Conservation (phyloP, 2,113 vertebrate genomes). For the Microtus oregoni region DNA sequence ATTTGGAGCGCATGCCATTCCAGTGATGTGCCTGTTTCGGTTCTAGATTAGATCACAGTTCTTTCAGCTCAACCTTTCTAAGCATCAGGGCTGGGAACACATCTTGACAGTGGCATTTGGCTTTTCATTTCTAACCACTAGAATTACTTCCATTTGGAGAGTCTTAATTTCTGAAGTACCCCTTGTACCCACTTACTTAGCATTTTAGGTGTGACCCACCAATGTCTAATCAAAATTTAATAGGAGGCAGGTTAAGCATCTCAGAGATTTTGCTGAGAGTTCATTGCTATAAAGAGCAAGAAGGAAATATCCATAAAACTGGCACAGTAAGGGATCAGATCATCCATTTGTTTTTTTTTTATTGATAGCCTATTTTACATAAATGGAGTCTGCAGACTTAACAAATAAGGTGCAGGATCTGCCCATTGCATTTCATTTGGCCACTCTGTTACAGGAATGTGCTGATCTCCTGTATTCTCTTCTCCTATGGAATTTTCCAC, state of each 20-base stretch:
- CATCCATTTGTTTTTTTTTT: neutral
- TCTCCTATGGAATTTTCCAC: neutral
- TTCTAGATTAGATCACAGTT: neutral
- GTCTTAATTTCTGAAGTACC: neutral
- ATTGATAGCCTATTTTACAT: neutral
- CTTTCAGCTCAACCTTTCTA: neutral
- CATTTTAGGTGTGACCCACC: neutral
- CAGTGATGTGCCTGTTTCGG: neutral
- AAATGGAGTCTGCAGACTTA: neutral
- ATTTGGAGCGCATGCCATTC: neutral
- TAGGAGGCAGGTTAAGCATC: neutral
- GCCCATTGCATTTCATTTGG: neutral
- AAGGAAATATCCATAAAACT: neutral
- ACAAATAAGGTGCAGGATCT: neutral
- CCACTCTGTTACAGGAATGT: neutral
- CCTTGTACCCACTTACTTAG: neutral
- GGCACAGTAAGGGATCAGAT: neutral
- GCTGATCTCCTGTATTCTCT: neutral
- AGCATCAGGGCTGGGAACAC: neutral
- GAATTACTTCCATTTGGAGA: neutral
- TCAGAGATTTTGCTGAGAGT: neutral
- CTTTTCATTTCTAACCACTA: conserved; percentile 3
- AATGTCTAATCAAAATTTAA: neutral
- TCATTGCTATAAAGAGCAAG: neutral
- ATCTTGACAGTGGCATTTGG: neutral